These are phyloP conservation scores for Candidula unifasciata DNA, from an alignment of 2,888 invertebrate genomes.

Conservation along the genomic window DNA sequence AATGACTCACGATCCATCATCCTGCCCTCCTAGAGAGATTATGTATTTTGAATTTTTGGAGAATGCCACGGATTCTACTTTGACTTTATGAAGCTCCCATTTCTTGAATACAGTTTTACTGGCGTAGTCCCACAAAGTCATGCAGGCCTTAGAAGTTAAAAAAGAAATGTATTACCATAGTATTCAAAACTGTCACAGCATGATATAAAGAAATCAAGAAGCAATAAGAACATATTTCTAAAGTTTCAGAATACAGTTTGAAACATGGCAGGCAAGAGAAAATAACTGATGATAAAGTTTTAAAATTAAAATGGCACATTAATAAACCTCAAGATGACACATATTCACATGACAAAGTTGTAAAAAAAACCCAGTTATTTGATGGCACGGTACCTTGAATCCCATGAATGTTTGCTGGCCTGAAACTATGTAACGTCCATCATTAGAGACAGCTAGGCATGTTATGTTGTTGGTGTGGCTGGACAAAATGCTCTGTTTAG, in stretches of 20 bases:
- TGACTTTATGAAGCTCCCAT: conserved; percentile 91
- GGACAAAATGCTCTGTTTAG: conserved; percentile 73
- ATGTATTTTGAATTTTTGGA: conserved; percentile 88
- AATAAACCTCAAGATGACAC: too few species aligned
- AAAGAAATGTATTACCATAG: background rate
- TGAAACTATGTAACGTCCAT: conserved; percentile 89
- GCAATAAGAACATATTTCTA: too few species aligned
- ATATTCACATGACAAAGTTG: too few species aligned
- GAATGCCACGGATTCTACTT: conserved; percentile 90
- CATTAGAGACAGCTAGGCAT: conserved; percentile 81
- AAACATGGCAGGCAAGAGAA: too few species aligned
- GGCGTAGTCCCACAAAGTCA: conserved; percentile 91
- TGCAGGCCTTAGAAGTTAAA: conserved; percentile 81
- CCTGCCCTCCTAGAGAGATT: conserved; percentile 91
- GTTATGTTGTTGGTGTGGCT: conserved; percentile 78
- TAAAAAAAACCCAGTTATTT: too few species aligned
- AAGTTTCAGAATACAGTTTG: too few species aligned
- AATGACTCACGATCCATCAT: conserved; percentile 84
- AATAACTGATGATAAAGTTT: too few species aligned
- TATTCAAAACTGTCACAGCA: background rate
- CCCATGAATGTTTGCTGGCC: conserved; percentile 95
- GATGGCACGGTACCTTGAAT: conserved; percentile 90
- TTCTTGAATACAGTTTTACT: conserved; percentile 82
- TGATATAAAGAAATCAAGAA: too few species aligned
- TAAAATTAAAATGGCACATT: too few species aligned